These are phyloP conservation scores for Neosalanx taihuensis DNA, from an alignment of 2,797 vertebrate species.

Conservation along the genomic window DNA sequence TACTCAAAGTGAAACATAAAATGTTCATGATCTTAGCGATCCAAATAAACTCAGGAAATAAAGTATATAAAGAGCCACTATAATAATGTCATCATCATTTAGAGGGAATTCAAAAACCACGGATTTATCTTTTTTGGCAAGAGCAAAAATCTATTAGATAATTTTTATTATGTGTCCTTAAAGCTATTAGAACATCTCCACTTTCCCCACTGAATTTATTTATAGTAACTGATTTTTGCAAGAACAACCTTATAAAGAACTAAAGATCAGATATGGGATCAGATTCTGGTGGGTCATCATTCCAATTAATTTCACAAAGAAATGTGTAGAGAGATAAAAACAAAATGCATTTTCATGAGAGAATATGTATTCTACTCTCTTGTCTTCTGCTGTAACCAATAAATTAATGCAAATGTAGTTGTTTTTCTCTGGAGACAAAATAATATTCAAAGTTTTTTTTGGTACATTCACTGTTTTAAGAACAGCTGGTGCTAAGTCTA, in stretches of 20 bases:
- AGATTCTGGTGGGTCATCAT: not conserved
- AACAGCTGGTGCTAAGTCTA: constrained; percentile 55
- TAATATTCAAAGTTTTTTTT: constrained; percentile 35
- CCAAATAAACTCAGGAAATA: constrained; percentile 31
- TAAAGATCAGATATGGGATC: not conserved
- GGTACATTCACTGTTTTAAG: constrained; percentile 50
- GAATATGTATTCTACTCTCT: not conserved
- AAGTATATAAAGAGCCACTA: constrained; percentile 12
- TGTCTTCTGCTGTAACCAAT: constrained; percentile 18
- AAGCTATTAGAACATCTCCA: not conserved
- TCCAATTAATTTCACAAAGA: constrained; percentile 11
- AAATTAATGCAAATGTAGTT: constrained; percentile 29
- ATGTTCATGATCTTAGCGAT: constrained; percentile 17
- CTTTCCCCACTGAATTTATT: constrained; percentile 2
- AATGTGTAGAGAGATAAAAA: constrained; percentile 3
- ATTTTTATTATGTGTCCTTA: not conserved
- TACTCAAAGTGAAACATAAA: not conserved
- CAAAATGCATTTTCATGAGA: constrained; percentile 14
- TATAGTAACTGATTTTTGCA: not conserved
- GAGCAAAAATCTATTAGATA: not conserved
- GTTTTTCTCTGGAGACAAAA: constrained; percentile 26
- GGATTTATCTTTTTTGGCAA: not conserved
- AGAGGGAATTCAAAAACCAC: not conserved
- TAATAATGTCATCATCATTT: not conserved
- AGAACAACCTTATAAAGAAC: constrained; percentile 4